Base-by-base conservation (phyloP, 2,797 vertebrate genomes). In the Sarcoramphus papa region DNA sequence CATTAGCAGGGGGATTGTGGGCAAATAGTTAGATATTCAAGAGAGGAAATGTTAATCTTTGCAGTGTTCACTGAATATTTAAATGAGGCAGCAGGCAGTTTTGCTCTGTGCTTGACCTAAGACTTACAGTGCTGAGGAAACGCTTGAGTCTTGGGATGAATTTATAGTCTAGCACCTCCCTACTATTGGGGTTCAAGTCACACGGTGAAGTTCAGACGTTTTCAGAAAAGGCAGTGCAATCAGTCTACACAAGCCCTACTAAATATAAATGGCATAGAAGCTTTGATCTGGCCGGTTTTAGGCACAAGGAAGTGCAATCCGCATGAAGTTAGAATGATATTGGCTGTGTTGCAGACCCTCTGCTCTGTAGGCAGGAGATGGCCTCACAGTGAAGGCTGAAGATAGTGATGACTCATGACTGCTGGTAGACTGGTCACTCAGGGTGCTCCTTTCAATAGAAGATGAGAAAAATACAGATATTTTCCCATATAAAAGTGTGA, bases 1-100 rank as follows among this genome's bases (percentile, higher is more conserved):
- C 98, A 99, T 99, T 99, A 99, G 98, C 98, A 98, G 98, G 98
- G 98, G 85, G 95, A 97, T 91, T 95, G 96, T 98, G 97, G 97
- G 97, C 96, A 95, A 96, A 97, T 97, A 97, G 96, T 97, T 97
- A 98, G 96, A 97, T 97, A 96, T 97, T 97, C 97, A 97, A 65
- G 92, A 88, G 95, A 97, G 93, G 98, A 98, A 98, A 99, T 99
- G 98, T 98, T 99, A 99, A 99, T 99, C 97, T 97, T 92, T 96
- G 95, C 94, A 84, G 93, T 84, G 96, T 79, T 97, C 85, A 57
- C 92, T 96, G 97, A 95, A 93, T 98, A 97, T 97, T 97, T 79
- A 98, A 96, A 97, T 97, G 94, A 97, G 93, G 80, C 95, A 59
- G 94, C 87, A 41, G 87, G 80, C 92, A 45, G 73, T 37, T 93